Conservation (phyloP, 2,113 vertebrate genomes). For the Hippopotamus amphibius region DNA sequence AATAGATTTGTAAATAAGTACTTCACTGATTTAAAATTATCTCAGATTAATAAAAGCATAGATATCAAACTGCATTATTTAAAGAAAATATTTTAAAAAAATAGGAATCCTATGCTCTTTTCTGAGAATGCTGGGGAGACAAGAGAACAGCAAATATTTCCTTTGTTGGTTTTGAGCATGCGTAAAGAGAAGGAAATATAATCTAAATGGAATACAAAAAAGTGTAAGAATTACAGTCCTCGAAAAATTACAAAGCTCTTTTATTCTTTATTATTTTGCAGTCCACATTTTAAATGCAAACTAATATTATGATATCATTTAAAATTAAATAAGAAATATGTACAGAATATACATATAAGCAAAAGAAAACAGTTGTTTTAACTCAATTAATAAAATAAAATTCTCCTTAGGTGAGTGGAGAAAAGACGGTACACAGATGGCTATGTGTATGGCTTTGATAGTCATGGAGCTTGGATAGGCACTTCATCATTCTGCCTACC, state of each 20-base stretch:
- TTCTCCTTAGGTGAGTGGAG: conserved; percentile 79
- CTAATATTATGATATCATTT: background rate
- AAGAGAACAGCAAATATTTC: conserved; percentile 10
- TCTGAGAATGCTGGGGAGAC: conserved; percentile 1
- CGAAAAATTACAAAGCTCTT: conserved; percentile 26
- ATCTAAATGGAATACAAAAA: background rate
- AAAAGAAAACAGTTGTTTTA: conserved; percentile 80
- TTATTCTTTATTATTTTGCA: background rate
- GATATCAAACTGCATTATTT: conserved; percentile 14
- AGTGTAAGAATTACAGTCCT: background rate
- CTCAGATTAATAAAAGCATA: conserved; percentile 32
- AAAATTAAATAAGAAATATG: conserved; percentile 33
- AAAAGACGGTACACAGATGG: conserved; percentile 88
- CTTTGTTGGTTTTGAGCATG: conserved; percentile 58
- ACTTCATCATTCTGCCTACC: conserved; percentile 97
- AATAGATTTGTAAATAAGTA: conserved; percentile 38
- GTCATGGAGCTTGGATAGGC: conserved; percentile 89
- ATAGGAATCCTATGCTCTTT: background rate
- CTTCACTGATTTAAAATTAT: conserved; percentile 46
- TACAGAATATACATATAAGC: conserved; percentile 10
- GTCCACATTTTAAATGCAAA: conserved; percentile 39
- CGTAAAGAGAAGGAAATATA: conserved; percentile 25
- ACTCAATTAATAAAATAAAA: conserved; percentile 85
- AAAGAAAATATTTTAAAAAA: conserved; percentile 21
- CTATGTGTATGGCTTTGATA: conserved; percentile 93